Conservation (phyloP, 1,140 invertebrate genomes). For the Drosophila mauritiana region DNA sequence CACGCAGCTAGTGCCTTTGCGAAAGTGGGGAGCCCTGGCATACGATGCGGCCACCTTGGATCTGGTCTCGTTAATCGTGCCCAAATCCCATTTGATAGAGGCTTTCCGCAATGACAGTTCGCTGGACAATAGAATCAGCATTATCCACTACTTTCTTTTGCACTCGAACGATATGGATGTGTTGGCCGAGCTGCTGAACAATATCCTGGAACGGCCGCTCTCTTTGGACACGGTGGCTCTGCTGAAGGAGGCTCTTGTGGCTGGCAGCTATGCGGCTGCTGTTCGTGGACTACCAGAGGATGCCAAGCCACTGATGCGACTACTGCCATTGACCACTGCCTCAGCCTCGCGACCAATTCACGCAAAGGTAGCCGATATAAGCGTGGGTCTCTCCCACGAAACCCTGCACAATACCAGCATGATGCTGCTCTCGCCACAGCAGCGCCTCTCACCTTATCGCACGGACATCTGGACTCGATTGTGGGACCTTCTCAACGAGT, state of each 20-base stretch:
- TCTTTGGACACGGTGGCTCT: conserved; percentile 84
- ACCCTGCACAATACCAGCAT: conserved; percentile 91
- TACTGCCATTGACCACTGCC: conserved; percentile 90
- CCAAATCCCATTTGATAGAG: conserved; percentile 87
- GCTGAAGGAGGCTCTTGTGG: conserved; percentile 92
- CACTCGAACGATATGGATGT: conserved; percentile 90
- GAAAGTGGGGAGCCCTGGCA: conserved; percentile 86
- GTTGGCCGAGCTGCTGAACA: conserved; percentile 86
- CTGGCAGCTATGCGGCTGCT: conserved; percentile 89
- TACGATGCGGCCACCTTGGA: conserved; percentile 90
- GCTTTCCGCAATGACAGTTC: conserved; percentile 88
- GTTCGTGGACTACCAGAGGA: conserved; percentile 89
- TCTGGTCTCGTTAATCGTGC: conserved; percentile 88
- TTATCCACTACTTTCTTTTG: conserved; percentile 91
- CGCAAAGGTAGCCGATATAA: conserved; percentile 74
- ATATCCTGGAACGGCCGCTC: conserved; percentile 78
- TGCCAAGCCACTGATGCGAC: conserved; percentile 87
- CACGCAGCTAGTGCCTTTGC: conserved; percentile 88
- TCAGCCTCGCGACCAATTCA: conserved; percentile 77
- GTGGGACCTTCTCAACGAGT: conserved; percentile 89
- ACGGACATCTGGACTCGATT: conserved; percentile 93
- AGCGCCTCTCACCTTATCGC: conserved; percentile 91
- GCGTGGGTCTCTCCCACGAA: conserved; percentile 86
- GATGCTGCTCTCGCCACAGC: conserved; percentile 92
- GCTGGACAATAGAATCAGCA: conserved; percentile 89